Evolutionary conservation across 2,797 vertebrate species (phyloP), one percentile per base, ranked within the genome.

Genomic region (Microchirus variegatus): DNA sequence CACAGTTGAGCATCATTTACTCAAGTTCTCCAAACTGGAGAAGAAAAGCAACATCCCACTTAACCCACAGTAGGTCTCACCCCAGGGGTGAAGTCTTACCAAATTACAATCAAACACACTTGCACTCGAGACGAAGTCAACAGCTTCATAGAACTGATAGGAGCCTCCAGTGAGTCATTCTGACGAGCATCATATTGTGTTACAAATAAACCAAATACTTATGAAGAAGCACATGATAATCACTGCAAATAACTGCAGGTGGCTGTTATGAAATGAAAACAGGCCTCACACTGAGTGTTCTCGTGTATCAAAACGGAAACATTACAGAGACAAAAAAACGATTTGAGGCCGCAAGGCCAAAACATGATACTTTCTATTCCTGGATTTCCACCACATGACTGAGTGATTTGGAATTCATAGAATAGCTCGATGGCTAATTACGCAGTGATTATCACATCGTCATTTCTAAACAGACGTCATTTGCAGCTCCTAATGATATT

Each of bases 1-100:
- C 40, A 67, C 46, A 63, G 63, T 67, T 75, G 38, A 50, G 36
- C 63, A 84, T 89, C 60, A 85, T 82, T 86, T 84, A 86, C 78
- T 87, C 71, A 82, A 80, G 51, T 52, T 80, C 48, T 50, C 41
- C 61, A 59, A 50, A 59, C 44, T 57, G 73, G 60, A 54, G 57
- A 54, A 68, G 15, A 40, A 72, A 73, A 50, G 38, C 73, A 73
- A 51, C 19, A 50, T 22, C 36, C 62, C 51, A 60, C 68, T 83
- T 73, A 76, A 76, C 80, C 70, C 45, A 60, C 51, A 37, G 49
- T 65, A 53, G 40, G 59, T 63, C 68, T 73, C 63, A 22, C 48
- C 64, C 15, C 58, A 58, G 63, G 63, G 68, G 45, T 36, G 13
- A 77, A 75, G 56, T 65, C 57, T 68, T 53, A 75, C 54, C 38